A percentile compares a stretch with the other conserved stretches of the same genome.
These are phyloP conservation scores for Germaria angustata DNA, from an alignment of 2,888 invertebrate genomes.

Conservation along the genomic window DNA sequence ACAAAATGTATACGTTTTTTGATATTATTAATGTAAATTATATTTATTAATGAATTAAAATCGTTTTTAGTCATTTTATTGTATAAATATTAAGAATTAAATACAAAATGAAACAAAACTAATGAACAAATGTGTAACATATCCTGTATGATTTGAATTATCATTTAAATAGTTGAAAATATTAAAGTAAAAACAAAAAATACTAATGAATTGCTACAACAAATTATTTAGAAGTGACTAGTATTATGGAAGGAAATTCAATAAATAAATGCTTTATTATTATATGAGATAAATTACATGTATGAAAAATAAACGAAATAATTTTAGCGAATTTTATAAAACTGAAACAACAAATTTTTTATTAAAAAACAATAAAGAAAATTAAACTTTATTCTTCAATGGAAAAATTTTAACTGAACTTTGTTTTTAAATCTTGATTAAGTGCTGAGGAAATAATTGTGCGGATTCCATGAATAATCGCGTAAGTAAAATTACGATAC, in stretches of 20 bases:
- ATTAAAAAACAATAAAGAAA: constrained; percentile 44
- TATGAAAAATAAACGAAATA: constrained; percentile 42
- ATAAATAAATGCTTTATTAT: constrained; percentile 60
- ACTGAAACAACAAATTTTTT: constrained; percentile 16
- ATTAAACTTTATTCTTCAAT: constrained; percentile 50
- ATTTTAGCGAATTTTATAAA: constrained; percentile 66
- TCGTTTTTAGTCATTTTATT: constrained; percentile 24
- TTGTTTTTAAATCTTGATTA: constrained; percentile 11
- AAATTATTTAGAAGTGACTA: constrained; percentile 59
- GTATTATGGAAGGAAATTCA: constrained; percentile 29
- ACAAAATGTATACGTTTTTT: constrained; percentile 53
- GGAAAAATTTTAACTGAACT: constrained; percentile 27
- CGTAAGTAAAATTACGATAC: too few species aligned
- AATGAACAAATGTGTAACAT: constrained; percentile 48
- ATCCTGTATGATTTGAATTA: constrained; percentile 44
- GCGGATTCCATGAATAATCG: too few species aligned
- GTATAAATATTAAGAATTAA: not conserved
- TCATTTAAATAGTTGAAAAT: constrained; percentile 19
- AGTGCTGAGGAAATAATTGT: too few species aligned
- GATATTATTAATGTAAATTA: constrained; percentile 54
- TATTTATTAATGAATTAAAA: constrained; percentile 2
- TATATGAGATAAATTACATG: constrained; percentile 31
- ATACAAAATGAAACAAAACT: not conserved
- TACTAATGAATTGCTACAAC: constrained; percentile 43
- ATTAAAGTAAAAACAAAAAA: constrained; percentile 14